phyloP scores from a whole-genome alignment of 2,113 vertebrate genomes.

The Penelope pileata region DNA sequence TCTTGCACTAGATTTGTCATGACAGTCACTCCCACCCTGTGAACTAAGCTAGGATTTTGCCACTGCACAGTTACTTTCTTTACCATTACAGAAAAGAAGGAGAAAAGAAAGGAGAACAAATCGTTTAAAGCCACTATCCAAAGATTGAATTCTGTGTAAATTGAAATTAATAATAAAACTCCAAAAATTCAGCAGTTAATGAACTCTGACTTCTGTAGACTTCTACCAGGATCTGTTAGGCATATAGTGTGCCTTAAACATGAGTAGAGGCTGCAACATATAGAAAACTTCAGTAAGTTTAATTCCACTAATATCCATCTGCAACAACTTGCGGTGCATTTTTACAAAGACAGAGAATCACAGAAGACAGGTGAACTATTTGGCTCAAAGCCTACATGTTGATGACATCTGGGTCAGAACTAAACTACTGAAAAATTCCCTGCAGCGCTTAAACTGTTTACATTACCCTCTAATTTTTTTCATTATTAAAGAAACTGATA shows the following conservation, averaged over 20 bases:
- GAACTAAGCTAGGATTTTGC: not conserved
- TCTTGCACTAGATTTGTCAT: not conserved
- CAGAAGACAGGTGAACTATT: not conserved
- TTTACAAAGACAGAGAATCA: not conserved
- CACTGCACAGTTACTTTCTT: not conserved
- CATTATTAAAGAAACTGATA: not conserved
- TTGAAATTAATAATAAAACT: not conserved
- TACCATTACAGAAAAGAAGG: not conserved
- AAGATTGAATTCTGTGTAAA: rapidly evolving
- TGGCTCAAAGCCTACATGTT: not conserved
- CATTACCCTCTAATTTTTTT: not conserved
- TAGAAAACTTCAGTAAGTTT: rapidly evolving
- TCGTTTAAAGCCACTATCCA: not conserved
- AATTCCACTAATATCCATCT: not conserved
- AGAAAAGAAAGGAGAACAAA: too few relatives aligned
- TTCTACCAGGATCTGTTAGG: not conserved
- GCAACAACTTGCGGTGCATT: not conserved
- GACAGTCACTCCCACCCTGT: not conserved
- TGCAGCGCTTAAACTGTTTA: not conserved
- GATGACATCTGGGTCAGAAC: not conserved
- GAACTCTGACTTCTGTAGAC: not conserved
- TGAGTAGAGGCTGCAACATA: rapidly evolving
- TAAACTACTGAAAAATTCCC: not conserved
- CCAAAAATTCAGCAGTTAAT: not conserved
- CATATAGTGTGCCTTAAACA: not conserved